These are phyloP conservation scores for Leptobrachium ailaonicum DNA, from an alignment of 2,113 vertebrate species.

Conservation along the genomic window DNA sequence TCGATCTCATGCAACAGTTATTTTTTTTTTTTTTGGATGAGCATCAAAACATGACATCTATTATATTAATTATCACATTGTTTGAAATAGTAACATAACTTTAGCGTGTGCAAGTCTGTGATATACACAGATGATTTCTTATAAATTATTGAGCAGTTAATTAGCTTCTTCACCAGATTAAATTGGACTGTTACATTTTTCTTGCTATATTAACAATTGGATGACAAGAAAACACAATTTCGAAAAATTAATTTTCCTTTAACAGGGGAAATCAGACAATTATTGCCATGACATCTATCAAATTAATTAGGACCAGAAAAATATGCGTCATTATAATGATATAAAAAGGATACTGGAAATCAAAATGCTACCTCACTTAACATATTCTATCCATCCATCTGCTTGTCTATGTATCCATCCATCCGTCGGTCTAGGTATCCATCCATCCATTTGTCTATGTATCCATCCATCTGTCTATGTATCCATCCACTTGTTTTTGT, in stretches of 20 bases:
- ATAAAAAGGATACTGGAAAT: neutral
- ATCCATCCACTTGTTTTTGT: no score
- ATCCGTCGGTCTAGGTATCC: no score
- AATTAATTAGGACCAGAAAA: conserved; percentile 20
- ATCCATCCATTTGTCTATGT: no score
- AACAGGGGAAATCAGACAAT: neutral
- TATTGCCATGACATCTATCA: conserved; percentile 7
- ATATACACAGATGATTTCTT: conserved; percentile 40
- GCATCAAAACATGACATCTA: conserved; percentile 29
- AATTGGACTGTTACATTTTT: conserved; percentile 33
- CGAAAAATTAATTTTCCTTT: conserved; percentile 13
- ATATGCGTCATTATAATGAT: conserved; percentile 1
- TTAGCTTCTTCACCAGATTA: conserved; percentile 31
- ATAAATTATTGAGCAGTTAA: conserved; percentile 41
- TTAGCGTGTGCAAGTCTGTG: conserved; percentile 19
- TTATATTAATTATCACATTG: conserved; percentile 45
- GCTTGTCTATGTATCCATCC: no score
- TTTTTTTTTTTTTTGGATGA: conserved; percentile 3
- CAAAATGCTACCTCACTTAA: no score
- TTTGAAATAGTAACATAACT: conserved; percentile 42
- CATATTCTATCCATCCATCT: no score
- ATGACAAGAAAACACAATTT: conserved; percentile 19
- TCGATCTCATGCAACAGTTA: no score
- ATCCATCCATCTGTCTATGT: no score
- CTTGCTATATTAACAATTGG: conserved; percentile 27